These are phyloP conservation scores for Prorops nasuta DNA, from an alignment of 1,140 invertebrate genomes.

Conservation along the genomic window DNA sequence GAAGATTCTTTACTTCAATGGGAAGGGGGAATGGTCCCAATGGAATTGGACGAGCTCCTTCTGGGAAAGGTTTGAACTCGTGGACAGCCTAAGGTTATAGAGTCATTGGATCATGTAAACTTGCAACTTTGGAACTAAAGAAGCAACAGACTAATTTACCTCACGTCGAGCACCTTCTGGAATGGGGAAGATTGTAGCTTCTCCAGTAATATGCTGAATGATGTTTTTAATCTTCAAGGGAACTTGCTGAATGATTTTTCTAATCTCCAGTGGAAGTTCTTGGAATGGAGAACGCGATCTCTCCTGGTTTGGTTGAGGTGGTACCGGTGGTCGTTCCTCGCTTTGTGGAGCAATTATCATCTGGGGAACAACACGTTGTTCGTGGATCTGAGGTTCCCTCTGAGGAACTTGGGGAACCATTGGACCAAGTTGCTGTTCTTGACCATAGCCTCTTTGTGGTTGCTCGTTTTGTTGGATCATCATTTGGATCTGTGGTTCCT, in stretches of 20 bases:
- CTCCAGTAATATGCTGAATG: conserved; percentile 46
- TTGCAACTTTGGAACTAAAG: not conserved
- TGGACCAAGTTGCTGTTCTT: conserved; percentile 31
- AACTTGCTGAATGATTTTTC: conserved; percentile 46
- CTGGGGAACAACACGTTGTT: conserved; percentile 31
- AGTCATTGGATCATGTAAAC: not conserved
- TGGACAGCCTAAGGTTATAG: conserved; percentile 27
- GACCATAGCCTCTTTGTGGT: conserved; percentile 24
- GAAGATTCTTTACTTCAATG: conserved; percentile 46
- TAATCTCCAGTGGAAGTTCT: conserved; percentile 44
- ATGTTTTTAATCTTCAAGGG: conserved; percentile 49
- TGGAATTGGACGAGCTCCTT: conserved; percentile 36
- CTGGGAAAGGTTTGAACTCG: conserved; percentile 47
- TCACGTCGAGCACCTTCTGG: conserved; percentile 44
- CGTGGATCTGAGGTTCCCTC: conserved; percentile 28
- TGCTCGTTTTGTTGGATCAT: conserved; percentile 31
- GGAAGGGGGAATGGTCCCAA: conserved; percentile 44
- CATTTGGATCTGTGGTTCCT: conserved; percentile 30
- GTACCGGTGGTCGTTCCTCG: conserved; percentile 30
- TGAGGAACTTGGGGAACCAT: conserved; percentile 39
- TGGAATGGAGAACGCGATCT: conserved; percentile 41
- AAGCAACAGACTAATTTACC: conserved; percentile 20
- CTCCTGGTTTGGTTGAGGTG: conserved; percentile 28
- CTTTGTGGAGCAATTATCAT: conserved; percentile 38
- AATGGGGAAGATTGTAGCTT: conserved; percentile 34